These are phyloP conservation scores for Aramus guarauna DNA, from an alignment of 2,113 vertebrate species.

Conservation along the genomic window DNA sequence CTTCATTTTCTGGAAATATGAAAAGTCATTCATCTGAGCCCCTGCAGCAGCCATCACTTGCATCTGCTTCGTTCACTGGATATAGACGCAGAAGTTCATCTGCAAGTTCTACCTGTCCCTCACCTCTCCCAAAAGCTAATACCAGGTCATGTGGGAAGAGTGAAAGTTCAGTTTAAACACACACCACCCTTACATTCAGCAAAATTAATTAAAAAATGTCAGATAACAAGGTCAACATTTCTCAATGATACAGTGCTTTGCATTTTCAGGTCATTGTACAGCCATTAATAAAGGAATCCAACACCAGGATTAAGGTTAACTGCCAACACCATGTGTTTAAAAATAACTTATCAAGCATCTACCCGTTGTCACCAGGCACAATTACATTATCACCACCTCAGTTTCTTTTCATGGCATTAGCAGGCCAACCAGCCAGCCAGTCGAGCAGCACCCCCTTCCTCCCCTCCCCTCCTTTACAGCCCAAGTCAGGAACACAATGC, in stretches of 20 bases:
- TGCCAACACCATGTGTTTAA: background rate
- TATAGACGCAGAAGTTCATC: background rate
- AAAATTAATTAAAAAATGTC: background rate
- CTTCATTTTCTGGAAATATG: constrained; percentile 28
- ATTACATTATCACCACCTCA: background rate
- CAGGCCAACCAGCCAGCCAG: background rate
- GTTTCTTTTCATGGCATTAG: background rate
- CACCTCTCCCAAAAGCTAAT: background rate
- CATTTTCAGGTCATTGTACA: background rate
- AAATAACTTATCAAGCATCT: background rate
- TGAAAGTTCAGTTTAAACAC: background rate
- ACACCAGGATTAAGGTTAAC: constrained; percentile 8
- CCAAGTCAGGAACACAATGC: background rate
- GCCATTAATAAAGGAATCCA: background rate
- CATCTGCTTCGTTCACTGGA: background rate
- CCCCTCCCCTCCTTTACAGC: background rate
- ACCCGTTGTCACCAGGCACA: background rate
- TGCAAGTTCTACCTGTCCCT: background rate
- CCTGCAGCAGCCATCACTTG: background rate
- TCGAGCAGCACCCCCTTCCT: background rate
- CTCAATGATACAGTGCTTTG: background rate
- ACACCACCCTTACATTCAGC: background rate
- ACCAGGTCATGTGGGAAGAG: background rate
- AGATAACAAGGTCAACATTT: background rate
- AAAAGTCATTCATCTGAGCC: constrained; percentile 20